phyloP scores from a whole-genome alignment of 2,888 invertebrate genomes.

The Ametastegia equiseti region DNA sequence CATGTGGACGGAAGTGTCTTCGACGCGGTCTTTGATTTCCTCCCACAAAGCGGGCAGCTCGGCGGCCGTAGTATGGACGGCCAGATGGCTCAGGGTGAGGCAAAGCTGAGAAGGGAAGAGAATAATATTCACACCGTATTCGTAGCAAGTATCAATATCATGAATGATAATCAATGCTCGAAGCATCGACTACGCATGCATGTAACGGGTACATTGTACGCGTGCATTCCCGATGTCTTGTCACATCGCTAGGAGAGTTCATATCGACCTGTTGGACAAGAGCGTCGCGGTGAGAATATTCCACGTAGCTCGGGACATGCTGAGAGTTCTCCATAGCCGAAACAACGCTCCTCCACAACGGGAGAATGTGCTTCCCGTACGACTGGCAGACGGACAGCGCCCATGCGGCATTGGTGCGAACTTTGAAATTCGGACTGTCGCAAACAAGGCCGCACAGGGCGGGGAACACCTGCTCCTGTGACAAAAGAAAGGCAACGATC shows the following conservation, averaged over 20 bases:
- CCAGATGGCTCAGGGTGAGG: slow-evolving; percentile 85
- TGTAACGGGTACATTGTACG: too few relatives aligned
- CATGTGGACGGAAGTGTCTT: slow-evolving; percentile 67
- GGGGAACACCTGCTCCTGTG: slow-evolving; percentile 81
- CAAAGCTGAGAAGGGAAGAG: slow-evolving; percentile 80
- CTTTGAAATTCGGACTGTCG: slow-evolving; percentile 91
- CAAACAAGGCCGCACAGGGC: slow-evolving; percentile 83
- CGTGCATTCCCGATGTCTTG: too few relatives aligned
- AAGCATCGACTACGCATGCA: too few relatives aligned
- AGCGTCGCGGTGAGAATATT: slow-evolving; percentile 91
- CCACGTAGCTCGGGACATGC: slow-evolving; percentile 88
- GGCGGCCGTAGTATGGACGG: slow-evolving; percentile 70
- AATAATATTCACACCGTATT: slow-evolving; percentile 26
- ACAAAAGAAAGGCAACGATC: slow-evolving; percentile 52
- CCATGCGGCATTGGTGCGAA: slow-evolving; percentile 90
- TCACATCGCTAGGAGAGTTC: too few relatives aligned
- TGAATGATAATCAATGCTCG: too few relatives aligned
- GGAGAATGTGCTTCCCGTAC: slow-evolving; percentile 81
- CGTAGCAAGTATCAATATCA: neutral
- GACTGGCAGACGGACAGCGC: slow-evolving; percentile 83
- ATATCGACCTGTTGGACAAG: slow-evolving; percentile 88
- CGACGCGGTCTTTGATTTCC: slow-evolving; percentile 67
- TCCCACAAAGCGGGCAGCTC: slow-evolving; percentile 68
- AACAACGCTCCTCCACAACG: slow-evolving; percentile 85
- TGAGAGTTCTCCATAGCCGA: slow-evolving; percentile 87